Base-by-base conservation (phyloP, 2,797 vertebrate genomes). In the Pantherophis alleghaniensis region DNA sequence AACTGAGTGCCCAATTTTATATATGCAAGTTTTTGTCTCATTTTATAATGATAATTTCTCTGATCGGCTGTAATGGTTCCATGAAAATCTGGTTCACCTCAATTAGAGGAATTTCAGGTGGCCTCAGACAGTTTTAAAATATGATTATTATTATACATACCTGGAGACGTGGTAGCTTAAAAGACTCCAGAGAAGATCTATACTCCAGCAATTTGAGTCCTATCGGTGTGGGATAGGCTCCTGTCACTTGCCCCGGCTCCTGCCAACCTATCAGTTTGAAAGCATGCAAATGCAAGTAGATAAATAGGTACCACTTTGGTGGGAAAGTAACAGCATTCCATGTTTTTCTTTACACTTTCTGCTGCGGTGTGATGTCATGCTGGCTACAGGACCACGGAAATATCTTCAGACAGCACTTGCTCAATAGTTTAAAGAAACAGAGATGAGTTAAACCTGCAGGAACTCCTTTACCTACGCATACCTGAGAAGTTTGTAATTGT, bases 21-120 rank as follows among this genome's bases (percentile, higher is more conserved):
- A 83, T 74, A 32, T 24, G 1, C 42, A 87, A 91, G 63, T 90
- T 32, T 56, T 61, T 20, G 4, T 86, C 11, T 91, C 24, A 66
- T 91, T 86, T 88, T 86, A 91, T 91, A 60, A 86, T 56, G 9
- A 18, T 89, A 26, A 95, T 96, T 95, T 95, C 90, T 69, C 95
- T 95, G 86, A 91, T 96, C 92, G 7, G 89, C 61, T 94, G 37
- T 87, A 95, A 92, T 92, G 93, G 92, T 92, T 95, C 92, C 90
- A 95, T 96, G 93, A 94, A 66, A 95, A 95, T 79, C 59, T 88
- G 94, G 91, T 56, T 93, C 7, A 1, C 22, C 87, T 91, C 28
- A 92, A 94, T 93, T 79, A 90, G 92, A 95, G 91, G 47, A 95
- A 94, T 96, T 94, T 94, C 95, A 87, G 95, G 91, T 69, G 91